A percentile compares a stretch with the other conserved stretches of the same genome.
Conservation (phyloP, 2,888 invertebrate genomes). For the Pteria penguin region DNA sequence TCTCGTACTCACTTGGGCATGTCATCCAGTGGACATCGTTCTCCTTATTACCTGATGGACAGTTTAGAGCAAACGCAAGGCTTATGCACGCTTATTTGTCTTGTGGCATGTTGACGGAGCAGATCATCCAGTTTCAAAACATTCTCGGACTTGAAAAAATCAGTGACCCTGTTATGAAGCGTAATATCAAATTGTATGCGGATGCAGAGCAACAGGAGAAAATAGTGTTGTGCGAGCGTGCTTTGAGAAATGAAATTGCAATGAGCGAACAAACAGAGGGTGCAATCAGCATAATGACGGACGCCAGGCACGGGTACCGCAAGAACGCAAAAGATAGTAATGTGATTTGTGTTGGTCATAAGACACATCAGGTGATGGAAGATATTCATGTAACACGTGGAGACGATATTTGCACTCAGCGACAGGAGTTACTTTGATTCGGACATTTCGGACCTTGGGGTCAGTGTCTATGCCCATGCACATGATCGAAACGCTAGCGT, state of each 20-base stretch:
- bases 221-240: neutral
- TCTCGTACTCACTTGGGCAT: neutral
- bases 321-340: constrained; percentile 24
- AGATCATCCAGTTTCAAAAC: neutral
- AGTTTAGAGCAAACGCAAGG: neutral
- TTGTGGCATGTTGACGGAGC: neutral
- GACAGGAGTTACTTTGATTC: constrained; percentile 22
- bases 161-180: neutral
- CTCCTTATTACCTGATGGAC: neutral
- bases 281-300: constrained; percentile 20
- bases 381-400: constrained; percentile 6
- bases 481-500: constrained; percentile 6
- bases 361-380: constrained; percentile 14
- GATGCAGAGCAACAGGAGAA: constrained; percentile 4
- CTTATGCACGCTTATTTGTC: constrained; percentile 2
- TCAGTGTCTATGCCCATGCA: constrained; percentile 1
- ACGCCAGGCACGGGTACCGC: constrained; percentile 21
- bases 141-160: neutral
- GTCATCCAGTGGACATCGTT: constrained; percentile 1
- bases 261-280: neutral
- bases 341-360: constrained; percentile 25
- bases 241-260: constrained; percentile 10
- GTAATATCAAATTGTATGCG: neutral
- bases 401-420: constrained; percentile 5
- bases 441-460: constrained; percentile 9